Conservation (phyloP, 1,140 invertebrate species). For the Matsumurasca onukii region DNA sequence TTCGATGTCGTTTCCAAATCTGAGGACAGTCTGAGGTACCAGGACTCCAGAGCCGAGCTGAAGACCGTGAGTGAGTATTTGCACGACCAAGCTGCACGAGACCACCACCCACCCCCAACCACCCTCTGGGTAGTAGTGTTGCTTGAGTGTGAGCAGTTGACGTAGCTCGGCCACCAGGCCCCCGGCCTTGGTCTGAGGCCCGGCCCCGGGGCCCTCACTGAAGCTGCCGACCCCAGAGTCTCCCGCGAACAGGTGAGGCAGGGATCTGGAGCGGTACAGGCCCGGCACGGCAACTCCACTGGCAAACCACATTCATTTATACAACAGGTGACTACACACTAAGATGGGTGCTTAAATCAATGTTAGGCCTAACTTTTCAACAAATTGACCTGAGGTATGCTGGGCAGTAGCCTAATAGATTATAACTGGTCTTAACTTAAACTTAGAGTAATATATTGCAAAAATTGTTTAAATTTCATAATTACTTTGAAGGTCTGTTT, state of each 20-base stretch:
- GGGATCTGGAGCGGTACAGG: conserved; percentile 48
- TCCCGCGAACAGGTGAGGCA: conserved; percentile 48
- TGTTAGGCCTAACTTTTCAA: background rate
- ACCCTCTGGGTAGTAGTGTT: too few relatives aligned
- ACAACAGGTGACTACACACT: background rate
- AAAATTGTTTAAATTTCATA: too few relatives aligned
- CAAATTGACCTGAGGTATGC: background rate
- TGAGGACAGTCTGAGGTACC: conserved; percentile 52
- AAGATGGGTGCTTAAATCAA: background rate
- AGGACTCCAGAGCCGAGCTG: conserved; percentile 60
- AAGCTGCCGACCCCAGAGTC: conserved; percentile 50
- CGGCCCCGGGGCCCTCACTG: conserved; percentile 44
- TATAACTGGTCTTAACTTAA: too few relatives aligned
- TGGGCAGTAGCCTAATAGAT: background rate
- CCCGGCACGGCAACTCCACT: conserved; percentile 47
- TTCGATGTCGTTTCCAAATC: conserved; percentile 52
- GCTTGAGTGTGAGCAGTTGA: conserved; percentile 60
- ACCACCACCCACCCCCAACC: conserved; percentile 74
- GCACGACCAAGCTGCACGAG: conserved; percentile 58
- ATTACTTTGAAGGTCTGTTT: too few relatives aligned
- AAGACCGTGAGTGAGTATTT: conserved; percentile 62
- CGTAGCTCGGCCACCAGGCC: conserved; percentile 50
- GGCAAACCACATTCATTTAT: conserved; percentile 8
- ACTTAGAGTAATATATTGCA: too few relatives aligned
- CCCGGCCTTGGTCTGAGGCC: conserved; percentile 27